phyloP scores from a whole-genome alignment of 2,888 invertebrate species.

The Hemaris fuciformis region DNA sequence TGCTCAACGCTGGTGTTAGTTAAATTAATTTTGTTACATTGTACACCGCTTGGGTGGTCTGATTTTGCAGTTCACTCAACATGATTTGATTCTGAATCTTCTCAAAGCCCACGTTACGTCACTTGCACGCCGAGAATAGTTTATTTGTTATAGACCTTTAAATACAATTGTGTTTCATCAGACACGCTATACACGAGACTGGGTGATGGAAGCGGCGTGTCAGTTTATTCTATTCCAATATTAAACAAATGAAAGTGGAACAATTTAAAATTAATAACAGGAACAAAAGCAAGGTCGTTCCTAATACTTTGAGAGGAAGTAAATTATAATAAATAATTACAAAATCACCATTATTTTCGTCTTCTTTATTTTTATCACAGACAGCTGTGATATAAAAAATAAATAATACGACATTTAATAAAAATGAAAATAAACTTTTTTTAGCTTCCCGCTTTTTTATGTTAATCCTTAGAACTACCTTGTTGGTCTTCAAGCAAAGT shows the following conservation, averaged over 20 bases:
- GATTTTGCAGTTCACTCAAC: conserved; percentile 2
- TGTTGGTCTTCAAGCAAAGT: too few species aligned
- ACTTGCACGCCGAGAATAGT: not conserved
- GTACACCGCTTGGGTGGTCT: conserved; percentile 13
- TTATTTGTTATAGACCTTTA: conserved; percentile 6
- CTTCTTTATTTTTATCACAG: too few species aligned
- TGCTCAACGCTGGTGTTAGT: conserved; percentile 14
- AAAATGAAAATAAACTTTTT: too few species aligned
- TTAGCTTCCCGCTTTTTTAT: too few species aligned
- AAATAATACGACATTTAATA: too few species aligned
- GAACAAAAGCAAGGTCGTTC: too few species aligned
- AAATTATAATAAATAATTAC: too few species aligned
- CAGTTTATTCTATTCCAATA: not conserved
- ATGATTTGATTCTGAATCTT: not conserved
- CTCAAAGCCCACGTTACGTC: conserved; percentile 10
- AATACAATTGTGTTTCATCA: conserved; percentile 5
- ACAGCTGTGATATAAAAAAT: too few species aligned
- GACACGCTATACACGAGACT: conserved; percentile 9
- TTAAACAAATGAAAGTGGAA: not conserved
- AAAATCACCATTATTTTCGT: too few species aligned
- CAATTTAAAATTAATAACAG: too few species aligned
- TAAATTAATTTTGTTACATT: conserved; percentile 23
- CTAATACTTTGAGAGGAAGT: too few species aligned
- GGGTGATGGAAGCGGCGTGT: not conserved
- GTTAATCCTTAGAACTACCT: too few species aligned